phyloP scores from a whole-genome alignment of 2,888 invertebrate genomes.

The Drosophila nigritarsus region DNA sequence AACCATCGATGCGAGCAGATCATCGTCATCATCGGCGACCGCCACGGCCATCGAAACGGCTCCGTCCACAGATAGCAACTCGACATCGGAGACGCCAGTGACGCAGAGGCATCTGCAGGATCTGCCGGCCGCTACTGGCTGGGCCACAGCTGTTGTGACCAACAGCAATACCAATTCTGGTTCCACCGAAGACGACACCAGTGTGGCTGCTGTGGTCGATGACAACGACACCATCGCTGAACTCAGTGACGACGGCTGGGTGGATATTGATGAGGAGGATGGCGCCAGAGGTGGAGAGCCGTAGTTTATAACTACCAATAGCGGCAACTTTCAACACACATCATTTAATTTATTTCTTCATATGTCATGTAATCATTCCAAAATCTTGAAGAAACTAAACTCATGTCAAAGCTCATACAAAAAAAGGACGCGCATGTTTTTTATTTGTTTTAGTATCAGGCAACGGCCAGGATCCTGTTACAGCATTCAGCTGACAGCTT shows the following conservation, averaged over 20 bases:
- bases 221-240: conserved; percentile 68
- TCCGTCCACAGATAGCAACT: conserved; percentile 30
- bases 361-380: conserved; percentile 1
- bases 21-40: conserved; percentile 20
- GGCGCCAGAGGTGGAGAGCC: conserved; percentile 56
- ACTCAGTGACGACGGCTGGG: conserved; percentile 69
- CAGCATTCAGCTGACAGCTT: conserved; percentile 2
- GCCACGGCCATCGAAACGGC: conserved; percentile 48
- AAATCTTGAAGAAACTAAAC: conserved; percentile 4
- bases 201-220: conserved; percentile 66
- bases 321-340: neutral
- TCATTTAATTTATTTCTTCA: neutral
- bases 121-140: conserved; percentile 26
- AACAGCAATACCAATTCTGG: conserved; percentile 55
- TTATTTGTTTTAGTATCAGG: conserved; percentile 1
- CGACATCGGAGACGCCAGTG: conserved; percentile 50
- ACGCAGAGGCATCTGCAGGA: conserved; percentile 47
- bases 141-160: conserved; percentile 39
- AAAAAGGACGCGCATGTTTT: neutral
- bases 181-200: conserved; percentile 67
- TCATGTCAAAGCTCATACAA: neutral
- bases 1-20: conserved; percentile 21
- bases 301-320: neutral
- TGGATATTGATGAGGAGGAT: conserved; percentile 60
- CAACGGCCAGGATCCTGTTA: conserved; percentile 12